Conservation (phyloP, 64 coral and sea anemone species). For the Actinia tenebrosa region DNA sequence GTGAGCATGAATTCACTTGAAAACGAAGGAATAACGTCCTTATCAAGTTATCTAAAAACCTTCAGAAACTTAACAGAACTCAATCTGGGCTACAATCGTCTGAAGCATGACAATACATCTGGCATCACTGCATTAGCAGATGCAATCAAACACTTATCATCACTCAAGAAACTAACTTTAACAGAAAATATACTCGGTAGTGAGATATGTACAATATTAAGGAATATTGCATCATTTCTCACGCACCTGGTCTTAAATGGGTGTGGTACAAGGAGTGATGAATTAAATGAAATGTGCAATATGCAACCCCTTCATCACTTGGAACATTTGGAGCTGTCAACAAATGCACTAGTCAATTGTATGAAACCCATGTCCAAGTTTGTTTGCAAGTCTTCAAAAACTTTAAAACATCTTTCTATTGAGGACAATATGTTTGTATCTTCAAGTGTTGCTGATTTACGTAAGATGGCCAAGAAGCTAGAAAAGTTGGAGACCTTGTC, state of each 20-base stretch:
- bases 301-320: conserved; percentile 18
- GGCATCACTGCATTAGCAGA: conserved; percentile 31
- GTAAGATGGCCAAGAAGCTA: conserved; percentile 37
- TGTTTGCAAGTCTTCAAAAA: conserved; percentile 30
- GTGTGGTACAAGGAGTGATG: conserved; percentile 27
- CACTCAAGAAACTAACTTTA: conserved; percentile 37
- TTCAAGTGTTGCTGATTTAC: conserved; percentile 16
- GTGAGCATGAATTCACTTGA: conserved; percentile 30
- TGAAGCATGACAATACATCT: background rate
- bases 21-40: conserved; percentile 5
- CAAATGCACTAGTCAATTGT: conserved; percentile 21
- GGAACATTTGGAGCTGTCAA: conserved; percentile 27
- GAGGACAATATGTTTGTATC: conserved; percentile 50
- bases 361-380: conserved; percentile 23
- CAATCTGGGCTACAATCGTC: conserved; percentile 40
- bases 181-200: conserved; percentile 36
- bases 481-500: conserved; percentile 31
- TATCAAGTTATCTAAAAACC: conserved; percentile 21
- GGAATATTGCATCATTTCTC: background rate
- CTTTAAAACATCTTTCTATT: conserved; percentile 35
- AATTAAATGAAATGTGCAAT: conserved; percentile 3
- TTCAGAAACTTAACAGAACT: conserved; percentile 36
- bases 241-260: conserved; percentile 39
- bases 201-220: conserved; percentile 25
- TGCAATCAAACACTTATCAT: conserved; percentile 20